Base-by-base conservation (phyloP, 2,113 vertebrate genomes). In the Dolichallabes microphthalmus region DNA sequence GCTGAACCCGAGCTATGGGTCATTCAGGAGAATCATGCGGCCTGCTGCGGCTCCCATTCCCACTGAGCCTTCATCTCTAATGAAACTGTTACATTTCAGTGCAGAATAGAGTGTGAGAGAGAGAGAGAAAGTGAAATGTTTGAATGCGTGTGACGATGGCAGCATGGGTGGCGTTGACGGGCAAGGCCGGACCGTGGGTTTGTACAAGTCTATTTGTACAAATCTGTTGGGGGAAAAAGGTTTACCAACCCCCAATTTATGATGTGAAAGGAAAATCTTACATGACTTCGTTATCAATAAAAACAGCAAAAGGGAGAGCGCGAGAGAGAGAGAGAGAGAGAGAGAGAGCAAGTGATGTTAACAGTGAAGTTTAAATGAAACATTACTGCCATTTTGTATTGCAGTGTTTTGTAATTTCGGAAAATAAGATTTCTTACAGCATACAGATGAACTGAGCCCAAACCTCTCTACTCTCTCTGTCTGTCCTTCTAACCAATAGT, bases 1-100 rank as follows among this genome's bases (percentile, higher is more conserved):
- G 61, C 82, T 76, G 63, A 71, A 30, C 69, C 74, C 82, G 74
- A 85, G 77, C 86, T 86, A 87, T 73, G 85, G 83, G 86, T 87
- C 89, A 85, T 85, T 89, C 86, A 85, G 85, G 83, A 87, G 85
- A 86, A 69, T 86, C 30, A 69, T 55, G 68, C 55, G 58, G 57
- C 75, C 80, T 45, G 53, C 82, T 71, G 20, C 39, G 22, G 84
- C 60, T n/a, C 78, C 68, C 57, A 35, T 53, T 87, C 84, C 83
- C 30, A 58, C 75, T 35, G 35, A 39, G 82, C 53, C 69, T 82
- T 73, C 66, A 53, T 57, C 60, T 83, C 22, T 61, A 86, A 86
- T 83, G 60, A 82, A 89, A 81, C 83, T 61, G 39, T 82, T 45
- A 81, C 17, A 75, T 86, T 88, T 85, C 75, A 84, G 73, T 84